Base-by-base conservation (phyloP, 1,140 invertebrate species). In the Anastatus disparis region DNA sequence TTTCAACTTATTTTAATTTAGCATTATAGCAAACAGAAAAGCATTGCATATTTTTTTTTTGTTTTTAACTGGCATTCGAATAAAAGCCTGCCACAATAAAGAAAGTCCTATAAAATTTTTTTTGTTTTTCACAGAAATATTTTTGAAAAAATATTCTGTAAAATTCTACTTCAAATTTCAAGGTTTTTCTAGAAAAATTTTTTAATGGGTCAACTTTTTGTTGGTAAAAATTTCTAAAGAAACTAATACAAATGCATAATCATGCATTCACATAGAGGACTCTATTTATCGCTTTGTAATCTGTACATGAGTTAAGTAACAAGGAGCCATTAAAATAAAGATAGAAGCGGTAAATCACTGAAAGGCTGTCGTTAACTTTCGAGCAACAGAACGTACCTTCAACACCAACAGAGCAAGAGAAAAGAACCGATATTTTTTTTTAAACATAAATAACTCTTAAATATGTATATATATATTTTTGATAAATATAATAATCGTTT, bases 371-470 rank as follows among this genome's bases (percentile, higher is more conserved):
- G 40, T 78, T 78, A 75, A 79, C 72, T 80, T 77, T 79, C 75
- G 77, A 79, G 77, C 76, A 80, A 79, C 77, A 79, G 75, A 78
- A 80, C 74, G 75, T 82, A 79, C 72, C 73, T 74, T 81, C 76
- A 75, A 77, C 76, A 79, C 70, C 73, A 75, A 78, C 74, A 77
- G 79, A 78, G 74, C 76, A 83, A 81, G 79, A 79, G 76, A 82
- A 82, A 82, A 79, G 74, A 81, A 77, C 76, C 75, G 76, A 81
- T 77, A 35, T 10, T 6, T 35, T 6, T 35, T 6, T 35, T 6
- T 35, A 35, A 6, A 35, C 10, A 22, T 71, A 77, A 75, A 3
- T 44, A 77, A 77, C 67, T 78, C 75, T 71, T 75, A 72, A 81
- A 69, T 52, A 69, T 52, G 35, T 59, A 67, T 42, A 59, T 40